phyloP scores from a whole-genome alignment of 1,140 invertebrate species.

The Chironomus tepperi region DNA sequence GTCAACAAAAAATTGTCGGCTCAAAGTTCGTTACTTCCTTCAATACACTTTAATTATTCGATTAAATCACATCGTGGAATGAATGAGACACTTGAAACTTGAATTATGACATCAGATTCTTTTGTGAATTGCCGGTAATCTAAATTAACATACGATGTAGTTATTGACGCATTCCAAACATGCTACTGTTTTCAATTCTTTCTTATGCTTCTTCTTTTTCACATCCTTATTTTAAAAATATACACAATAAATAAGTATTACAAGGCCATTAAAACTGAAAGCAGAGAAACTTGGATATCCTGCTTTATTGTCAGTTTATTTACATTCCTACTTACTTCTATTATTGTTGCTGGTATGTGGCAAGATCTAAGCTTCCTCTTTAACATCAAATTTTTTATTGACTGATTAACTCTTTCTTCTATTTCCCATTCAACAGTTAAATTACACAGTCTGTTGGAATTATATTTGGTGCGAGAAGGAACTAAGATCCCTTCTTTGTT shows the following conservation, averaged over 20 bases:
- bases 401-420: constrained; percentile 1
- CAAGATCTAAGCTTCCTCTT: neutral
- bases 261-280: constrained; percentile 1
- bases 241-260: neutral
- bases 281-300: neutral
- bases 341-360: no score
- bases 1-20: neutral
- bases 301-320: neutral
- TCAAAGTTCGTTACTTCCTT: neutral
- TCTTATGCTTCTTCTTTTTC: neutral
- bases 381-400: constrained; percentile 9
- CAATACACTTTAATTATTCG: neutral
- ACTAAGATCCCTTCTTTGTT: neutral
- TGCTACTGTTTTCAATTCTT: constrained; percentile 1
- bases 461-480: neutral
- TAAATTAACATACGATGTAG: neutral
- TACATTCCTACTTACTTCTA: neutral
- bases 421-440: neutral
- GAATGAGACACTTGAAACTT: neutral
- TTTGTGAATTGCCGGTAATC: neutral
- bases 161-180: constrained; percentile 7
- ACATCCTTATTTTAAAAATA: neutral
- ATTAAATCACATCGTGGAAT: neutral
- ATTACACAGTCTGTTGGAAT: neutral
- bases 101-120: neutral